A percentile compares a stretch with the other conserved stretches of the same genome.
These are phyloP conservation scores for Steinernema carpocapsae DNA, from an alignment of 2,888 invertebrate genomes.

Conservation along the genomic window DNA sequence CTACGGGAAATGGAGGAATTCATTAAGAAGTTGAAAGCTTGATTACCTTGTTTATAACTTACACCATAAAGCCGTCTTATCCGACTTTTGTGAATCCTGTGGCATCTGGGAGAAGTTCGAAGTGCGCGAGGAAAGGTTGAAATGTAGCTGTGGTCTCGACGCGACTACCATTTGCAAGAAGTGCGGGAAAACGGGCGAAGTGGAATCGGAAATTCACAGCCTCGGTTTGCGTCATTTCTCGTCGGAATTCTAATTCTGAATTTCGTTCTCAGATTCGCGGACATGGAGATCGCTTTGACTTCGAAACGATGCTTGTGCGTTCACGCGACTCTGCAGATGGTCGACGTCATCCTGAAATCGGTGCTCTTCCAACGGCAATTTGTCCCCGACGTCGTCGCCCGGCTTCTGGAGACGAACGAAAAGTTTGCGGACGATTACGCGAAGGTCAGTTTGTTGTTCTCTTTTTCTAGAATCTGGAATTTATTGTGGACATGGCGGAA, in stretches of 20 bases:
- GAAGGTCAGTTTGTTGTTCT: neutral
- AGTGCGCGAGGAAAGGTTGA: neutral
- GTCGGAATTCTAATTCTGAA: too few relatives aligned
- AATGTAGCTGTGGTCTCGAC: neutral
- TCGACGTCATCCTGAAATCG: slow-evolving; percentile 45
- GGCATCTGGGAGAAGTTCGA: neutral
- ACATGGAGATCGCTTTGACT: slow-evolving; percentile 26
- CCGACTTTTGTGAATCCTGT: neutral
- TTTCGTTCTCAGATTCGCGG: slow-evolving; percentile 6
- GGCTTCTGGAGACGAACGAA: slow-evolving; percentile 36
- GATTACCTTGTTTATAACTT: neutral
- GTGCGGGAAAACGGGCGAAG: neutral
- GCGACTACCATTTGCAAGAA: neutral
- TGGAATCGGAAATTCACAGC: neutral
- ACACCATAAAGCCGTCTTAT: too few relatives aligned
- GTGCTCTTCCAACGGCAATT: slow-evolving; percentile 45
- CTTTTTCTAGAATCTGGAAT: too few relatives aligned
- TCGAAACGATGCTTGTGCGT: slow-evolving; percentile 46
- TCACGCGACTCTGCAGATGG: slow-evolving; percentile 43
- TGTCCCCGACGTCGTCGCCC: slow-evolving; percentile 43
- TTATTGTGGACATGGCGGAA: neutral
- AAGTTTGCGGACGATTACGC: slow-evolving; percentile 32
- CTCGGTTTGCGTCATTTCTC: slow-evolving; percentile 1
- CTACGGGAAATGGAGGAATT: slow-evolving; percentile 14
- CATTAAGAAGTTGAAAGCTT: neutral